phyloP scores from a whole-genome alignment of 2,797 vertebrate genomes.

The Leucoraja ocellata region DNA sequence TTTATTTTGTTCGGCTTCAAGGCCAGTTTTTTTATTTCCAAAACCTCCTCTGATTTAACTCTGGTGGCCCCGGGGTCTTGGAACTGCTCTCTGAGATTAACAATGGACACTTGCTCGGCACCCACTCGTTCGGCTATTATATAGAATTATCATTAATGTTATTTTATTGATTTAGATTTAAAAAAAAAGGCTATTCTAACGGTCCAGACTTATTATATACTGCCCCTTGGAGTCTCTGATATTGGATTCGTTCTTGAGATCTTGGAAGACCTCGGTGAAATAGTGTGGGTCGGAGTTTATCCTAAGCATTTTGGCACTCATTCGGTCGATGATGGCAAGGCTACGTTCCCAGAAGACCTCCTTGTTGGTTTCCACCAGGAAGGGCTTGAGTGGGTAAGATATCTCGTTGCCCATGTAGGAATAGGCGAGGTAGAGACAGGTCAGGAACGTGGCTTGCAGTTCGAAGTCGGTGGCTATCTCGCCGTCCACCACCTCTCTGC shows the following conservation, averaged over 20 bases:
- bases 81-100: not conserved
- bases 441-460: conserved; percentile 86
- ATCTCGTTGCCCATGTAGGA: conserved; percentile 98
- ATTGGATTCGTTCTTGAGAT: conserved; percentile 87
- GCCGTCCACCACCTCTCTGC: conserved; percentile 75
- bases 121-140: conserved; percentile 43
- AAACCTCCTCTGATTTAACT: not conserved
- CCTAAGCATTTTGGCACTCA: conserved; percentile 90
- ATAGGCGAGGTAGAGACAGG: conserved; percentile 92
- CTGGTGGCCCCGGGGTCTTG: no score
- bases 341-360: conserved; percentile 91
- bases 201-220: conserved; percentile 78
- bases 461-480: conserved; percentile 68
- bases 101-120: conserved; percentile 19
- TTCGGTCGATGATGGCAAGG: conserved; percentile 78
- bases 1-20: not conserved
- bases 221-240: conserved; percentile 51
- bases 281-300: conserved; percentile 93
- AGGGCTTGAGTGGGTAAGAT: conserved; percentile 94
- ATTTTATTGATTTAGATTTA: not conserved
- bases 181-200: conserved; percentile 54
- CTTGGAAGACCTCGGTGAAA: conserved; percentile 95
- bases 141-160: not conserved
- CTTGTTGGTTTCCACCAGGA: conserved; percentile 82
- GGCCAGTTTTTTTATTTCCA: not conserved